A percentile compares a stretch with the other conserved stretches of the same genome.
Conservation (phyloP, 92 coral and sea anemone species). For the Scolanthus callimorphus region DNA sequence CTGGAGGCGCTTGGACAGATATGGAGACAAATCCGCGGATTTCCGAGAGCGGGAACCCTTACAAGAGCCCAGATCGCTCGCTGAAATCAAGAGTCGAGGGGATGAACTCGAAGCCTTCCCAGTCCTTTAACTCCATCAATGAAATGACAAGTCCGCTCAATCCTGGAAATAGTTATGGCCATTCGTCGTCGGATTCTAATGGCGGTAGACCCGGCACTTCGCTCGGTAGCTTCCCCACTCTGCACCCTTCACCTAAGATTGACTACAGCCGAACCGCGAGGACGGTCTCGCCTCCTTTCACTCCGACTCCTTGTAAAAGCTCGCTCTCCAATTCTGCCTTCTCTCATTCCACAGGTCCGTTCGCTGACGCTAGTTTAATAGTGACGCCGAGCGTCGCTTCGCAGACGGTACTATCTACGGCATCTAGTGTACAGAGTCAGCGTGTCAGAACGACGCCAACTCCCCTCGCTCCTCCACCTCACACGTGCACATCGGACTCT, state of each 20-base stretch:
- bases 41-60: slow-evolving; percentile 1
- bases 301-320: slow-evolving; percentile 42
- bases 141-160: slow-evolving; percentile 23
- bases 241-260: slow-evolving; percentile 21
- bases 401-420: slow-evolving; percentile 7
- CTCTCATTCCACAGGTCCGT: slow-evolving; percentile 31
- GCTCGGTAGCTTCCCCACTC: not conserved
- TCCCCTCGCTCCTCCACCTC: slow-evolving; percentile 1
- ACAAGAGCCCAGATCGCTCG: slow-evolving; percentile 1
- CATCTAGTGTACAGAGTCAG: slow-evolving; percentile 5
- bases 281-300: slow-evolving; percentile 10
- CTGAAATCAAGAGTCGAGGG: slow-evolving; percentile 9
- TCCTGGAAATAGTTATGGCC: not conserved
- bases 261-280: slow-evolving; percentile 7
- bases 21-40: slow-evolving; percentile 2
- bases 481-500: slow-evolving; percentile 7
- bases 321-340: slow-evolving; percentile 16
- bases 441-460: slow-evolving; percentile 19
- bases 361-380: slow-evolving; percentile 1
- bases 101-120: slow-evolving; percentile 16
- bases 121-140: slow-evolving; percentile 6
- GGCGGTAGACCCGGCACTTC: not conserved
- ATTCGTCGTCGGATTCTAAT: not conserved
- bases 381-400: slow-evolving; percentile 12
- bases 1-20: not conserved